Evolutionary conservation across 2,797 vertebrate genomes (phyloP).

Genomic region (Tapirus indicus): DNA sequence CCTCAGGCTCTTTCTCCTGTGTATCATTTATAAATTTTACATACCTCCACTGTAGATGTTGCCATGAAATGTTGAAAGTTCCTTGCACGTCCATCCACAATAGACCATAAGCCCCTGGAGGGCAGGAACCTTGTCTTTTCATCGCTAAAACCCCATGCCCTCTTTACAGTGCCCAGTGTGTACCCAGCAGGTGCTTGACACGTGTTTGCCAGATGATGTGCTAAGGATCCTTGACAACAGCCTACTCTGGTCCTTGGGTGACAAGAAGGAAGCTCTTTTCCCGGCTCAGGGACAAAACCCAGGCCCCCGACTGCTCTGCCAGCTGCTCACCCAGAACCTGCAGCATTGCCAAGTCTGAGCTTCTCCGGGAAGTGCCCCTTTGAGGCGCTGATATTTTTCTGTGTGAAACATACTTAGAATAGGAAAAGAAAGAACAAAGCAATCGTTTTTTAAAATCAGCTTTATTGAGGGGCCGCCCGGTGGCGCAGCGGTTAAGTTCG

Average conservation of each 20-base stretch:
- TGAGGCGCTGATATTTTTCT: not conserved
- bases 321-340: not conserved
- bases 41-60: not conserved
- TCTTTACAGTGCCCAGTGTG: not conserved
- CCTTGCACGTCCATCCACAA: not conserved
- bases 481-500: too few species aligned
- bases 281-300: not conserved
- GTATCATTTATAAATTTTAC: too few species aligned
- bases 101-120: not conserved
- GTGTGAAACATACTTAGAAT: not conserved
- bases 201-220: not conserved
- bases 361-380: not conserved
- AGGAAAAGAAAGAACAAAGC: not conserved
- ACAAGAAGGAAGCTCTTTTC: not conserved
- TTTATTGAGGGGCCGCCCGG: too few species aligned
- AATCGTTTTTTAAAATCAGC: not conserved
- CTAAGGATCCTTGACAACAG: not conserved
- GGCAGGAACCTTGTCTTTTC: not conserved
- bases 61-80: not conserved
- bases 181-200: not conserved
- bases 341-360: not conserved
- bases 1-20: not conserved
- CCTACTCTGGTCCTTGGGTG: not conserved
- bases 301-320: not conserved
- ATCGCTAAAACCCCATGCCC: not conserved